These are phyloP conservation scores for Paratilapia polleni DNA, from an alignment of 2,113 vertebrate genomes.

Conservation along the genomic window DNA sequence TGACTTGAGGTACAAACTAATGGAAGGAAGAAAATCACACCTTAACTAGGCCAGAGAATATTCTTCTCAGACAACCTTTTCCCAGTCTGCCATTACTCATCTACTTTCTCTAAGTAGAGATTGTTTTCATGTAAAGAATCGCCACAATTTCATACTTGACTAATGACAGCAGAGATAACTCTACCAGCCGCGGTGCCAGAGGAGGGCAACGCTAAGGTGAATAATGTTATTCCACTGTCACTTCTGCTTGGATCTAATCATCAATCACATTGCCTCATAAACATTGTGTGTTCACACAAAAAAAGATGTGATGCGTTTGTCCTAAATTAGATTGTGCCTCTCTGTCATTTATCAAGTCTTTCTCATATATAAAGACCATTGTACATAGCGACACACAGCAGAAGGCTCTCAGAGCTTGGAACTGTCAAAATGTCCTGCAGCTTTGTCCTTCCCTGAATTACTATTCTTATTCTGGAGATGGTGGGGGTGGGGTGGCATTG, in stretches of 20 bases:
- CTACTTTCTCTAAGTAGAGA: slow-evolving; percentile 17
- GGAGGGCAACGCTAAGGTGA: slow-evolving; percentile 69
- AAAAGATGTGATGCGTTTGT: slow-evolving; percentile 64
- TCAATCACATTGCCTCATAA: slow-evolving; percentile 75
- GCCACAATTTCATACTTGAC: slow-evolving; percentile 56
- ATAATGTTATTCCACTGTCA: slow-evolving; percentile 75
- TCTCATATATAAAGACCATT: slow-evolving; percentile 53
- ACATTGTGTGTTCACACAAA: slow-evolving; percentile 64
- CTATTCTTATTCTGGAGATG: slow-evolving; percentile 29
- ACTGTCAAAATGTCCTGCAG: slow-evolving; percentile 48
- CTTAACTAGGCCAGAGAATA: slow-evolving; percentile 56
- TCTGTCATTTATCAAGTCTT: slow-evolving; percentile 67
- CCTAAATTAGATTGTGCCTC: slow-evolving; percentile 71
- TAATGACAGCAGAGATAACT: slow-evolving; percentile 61
- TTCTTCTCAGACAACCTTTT: slow-evolving; percentile 14
- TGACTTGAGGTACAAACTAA: slow-evolving; percentile 44
- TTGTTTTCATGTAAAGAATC: slow-evolving; percentile 60
- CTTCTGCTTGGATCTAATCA: slow-evolving; percentile 62
- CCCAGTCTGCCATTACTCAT: slow-evolving; percentile 42
- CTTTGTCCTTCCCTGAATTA: slow-evolving; percentile 58
- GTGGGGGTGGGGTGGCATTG: background rate
- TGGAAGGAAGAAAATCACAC: slow-evolving; percentile 17
- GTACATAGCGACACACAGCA: slow-evolving; percentile 17
- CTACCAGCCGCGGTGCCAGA: slow-evolving; percentile 27
- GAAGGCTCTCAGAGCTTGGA: background rate